These are phyloP conservation scores for Drosophila prolongata DNA, from an alignment of 2,888 invertebrate species.

Conservation along the genomic window DNA sequence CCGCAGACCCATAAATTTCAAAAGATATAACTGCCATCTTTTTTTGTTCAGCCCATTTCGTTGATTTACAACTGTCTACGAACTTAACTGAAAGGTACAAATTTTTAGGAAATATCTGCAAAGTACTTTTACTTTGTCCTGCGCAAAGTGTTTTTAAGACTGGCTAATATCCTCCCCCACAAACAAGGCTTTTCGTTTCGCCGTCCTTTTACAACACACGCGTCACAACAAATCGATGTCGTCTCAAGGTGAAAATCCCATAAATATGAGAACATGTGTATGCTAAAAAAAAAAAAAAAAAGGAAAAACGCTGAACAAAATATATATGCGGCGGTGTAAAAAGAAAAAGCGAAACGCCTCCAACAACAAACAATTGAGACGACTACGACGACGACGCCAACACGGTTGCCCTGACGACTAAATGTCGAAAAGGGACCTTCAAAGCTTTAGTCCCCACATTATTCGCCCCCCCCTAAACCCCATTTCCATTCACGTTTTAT, in stretches of 20 bases:
- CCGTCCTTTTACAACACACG: conserved; percentile 37
- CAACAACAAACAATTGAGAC: conserved; percentile 41
- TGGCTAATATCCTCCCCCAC: conserved; percentile 13
- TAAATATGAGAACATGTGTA: conserved; percentile 52
- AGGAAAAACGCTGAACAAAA: conserved; percentile 11
- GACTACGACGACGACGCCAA: conserved; percentile 53
- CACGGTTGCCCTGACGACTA: conserved; percentile 49
- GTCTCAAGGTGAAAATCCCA: conserved; percentile 73
- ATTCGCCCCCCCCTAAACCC: conserved; percentile 16
- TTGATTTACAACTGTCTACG: conserved; percentile 68
- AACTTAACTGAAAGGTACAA: background rate
- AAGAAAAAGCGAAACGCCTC: conserved; percentile 40
- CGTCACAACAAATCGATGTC: conserved; percentile 76
- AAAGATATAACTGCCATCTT: conserved; percentile 28
- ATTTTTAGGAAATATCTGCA: conserved; percentile 8
- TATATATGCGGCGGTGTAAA: conserved; percentile 31
- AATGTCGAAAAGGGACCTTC: conserved; percentile 67
- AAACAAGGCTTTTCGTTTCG: conserved; percentile 34
- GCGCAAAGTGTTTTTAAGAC: conserved; percentile 19
- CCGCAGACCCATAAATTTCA: conserved; percentile 64
- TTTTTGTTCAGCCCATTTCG: conserved; percentile 55
- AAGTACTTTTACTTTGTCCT: conserved; percentile 22
- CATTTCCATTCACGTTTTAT: conserved; percentile 36
- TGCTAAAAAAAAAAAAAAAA: conserved; percentile 41
- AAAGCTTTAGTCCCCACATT: conserved; percentile 52